Conservation (phyloP, 2,888 invertebrate genomes). For the Mimas tiliae region DNA sequence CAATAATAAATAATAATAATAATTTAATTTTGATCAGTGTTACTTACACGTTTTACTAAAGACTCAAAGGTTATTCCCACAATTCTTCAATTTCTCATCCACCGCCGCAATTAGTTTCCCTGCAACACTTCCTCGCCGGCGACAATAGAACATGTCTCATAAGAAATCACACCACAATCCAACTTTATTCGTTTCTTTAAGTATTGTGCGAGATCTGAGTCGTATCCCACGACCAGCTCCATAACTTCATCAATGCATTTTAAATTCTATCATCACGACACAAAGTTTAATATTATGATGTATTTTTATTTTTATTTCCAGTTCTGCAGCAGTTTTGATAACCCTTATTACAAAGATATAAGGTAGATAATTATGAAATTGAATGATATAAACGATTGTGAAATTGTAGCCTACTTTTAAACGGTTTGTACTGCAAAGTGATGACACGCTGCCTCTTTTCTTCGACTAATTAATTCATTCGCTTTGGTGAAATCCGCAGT, state of each 20-base stretch:
- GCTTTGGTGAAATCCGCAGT: slow-evolving; percentile 64
- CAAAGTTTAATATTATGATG: slow-evolving; percentile 27
- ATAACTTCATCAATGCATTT: slow-evolving; percentile 28
- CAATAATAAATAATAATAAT: too few relatives aligned
- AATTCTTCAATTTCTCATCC: slow-evolving; percentile 19
- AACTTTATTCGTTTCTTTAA: slow-evolving; percentile 47
- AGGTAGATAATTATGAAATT: slow-evolving; percentile 29
- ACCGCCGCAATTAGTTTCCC: slow-evolving; percentile 12
- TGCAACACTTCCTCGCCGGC: slow-evolving; percentile 31
- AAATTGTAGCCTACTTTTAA: slow-evolving; percentile 61
- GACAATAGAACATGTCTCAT: slow-evolving; percentile 34
- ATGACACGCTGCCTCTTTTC: slow-evolving; percentile 66
- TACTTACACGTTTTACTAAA: not conserved
- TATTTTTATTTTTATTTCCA: not conserved
- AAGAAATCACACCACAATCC: slow-evolving; percentile 48
- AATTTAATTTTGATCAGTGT: not conserved
- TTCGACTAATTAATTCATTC: slow-evolving; percentile 67
- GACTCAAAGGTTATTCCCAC: slow-evolving; percentile 6
- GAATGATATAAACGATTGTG: slow-evolving; percentile 32
- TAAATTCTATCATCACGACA: slow-evolving; percentile 7
- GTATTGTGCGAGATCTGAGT: slow-evolving; percentile 56
- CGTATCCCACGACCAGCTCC: slow-evolving; percentile 53
- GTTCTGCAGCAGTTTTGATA: not conserved
- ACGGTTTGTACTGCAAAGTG: slow-evolving; percentile 35
- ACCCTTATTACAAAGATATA: slow-evolving; percentile 30